Evolutionary conservation across 2,888 invertebrate species (phyloP).

Genomic region (Tillus elongatus): DNA sequence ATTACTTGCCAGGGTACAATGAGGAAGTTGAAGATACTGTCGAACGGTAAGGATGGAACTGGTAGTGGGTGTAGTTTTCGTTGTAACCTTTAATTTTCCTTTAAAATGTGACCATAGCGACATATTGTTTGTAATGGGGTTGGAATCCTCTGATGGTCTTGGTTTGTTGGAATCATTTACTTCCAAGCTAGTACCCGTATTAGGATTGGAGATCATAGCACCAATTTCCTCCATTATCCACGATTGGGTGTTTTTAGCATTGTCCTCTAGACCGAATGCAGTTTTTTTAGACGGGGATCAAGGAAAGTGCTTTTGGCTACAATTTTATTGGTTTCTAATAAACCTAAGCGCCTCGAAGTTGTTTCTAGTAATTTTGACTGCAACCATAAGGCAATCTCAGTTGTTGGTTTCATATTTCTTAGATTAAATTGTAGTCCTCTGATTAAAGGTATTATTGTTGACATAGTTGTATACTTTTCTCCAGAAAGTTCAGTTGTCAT

Average conservation of each 20-base stretch:
- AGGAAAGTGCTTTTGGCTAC: constrained; percentile 21
- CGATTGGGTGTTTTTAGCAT: constrained; percentile 16
- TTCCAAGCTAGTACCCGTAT: too few species aligned
- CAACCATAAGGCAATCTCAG: constrained; percentile 14
- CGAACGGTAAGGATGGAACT: too few species aligned
- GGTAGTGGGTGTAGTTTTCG: constrained; percentile 8
- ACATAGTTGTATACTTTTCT: constrained; percentile 24
- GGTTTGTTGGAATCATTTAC: too few species aligned
- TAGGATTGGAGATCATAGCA: neutral
- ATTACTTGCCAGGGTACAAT: constrained; percentile 5
- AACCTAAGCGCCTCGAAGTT: constrained; percentile 16
- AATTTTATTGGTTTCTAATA: constrained; percentile 19
- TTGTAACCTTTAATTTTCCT: constrained; percentile 7
- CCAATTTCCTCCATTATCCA: constrained; percentile 17
- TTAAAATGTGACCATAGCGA: too few species aligned
- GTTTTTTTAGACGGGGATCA: constrained; percentile 24
- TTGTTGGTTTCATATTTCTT: constrained; percentile 8
- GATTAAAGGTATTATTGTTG: constrained; percentile 21
- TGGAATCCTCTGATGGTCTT: too few species aligned
- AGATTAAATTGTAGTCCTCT: constrained; percentile 18
- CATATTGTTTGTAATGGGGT: too few species aligned
- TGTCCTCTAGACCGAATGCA: constrained; percentile 17
- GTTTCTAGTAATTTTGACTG: constrained; percentile 12
- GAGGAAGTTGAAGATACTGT: too few species aligned
- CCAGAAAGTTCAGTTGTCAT: constrained; percentile 22